Base-by-base conservation (phyloP, 2,113 vertebrate species). In the Procavia capensis region DNA sequence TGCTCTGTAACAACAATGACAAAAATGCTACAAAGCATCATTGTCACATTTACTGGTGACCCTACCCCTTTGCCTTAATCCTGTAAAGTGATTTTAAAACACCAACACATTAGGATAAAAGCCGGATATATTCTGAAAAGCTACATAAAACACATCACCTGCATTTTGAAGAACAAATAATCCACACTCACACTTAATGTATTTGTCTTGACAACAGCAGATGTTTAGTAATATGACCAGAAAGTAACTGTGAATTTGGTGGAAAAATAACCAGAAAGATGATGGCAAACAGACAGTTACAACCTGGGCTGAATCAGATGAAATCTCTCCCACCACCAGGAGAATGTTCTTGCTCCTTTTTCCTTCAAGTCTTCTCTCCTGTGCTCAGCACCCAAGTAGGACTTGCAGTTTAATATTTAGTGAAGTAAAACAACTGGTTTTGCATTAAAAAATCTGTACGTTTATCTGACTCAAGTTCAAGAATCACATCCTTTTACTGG, bases 81-180 rank as follows among this genome's bases (percentile, higher is more conserved):
- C 43, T 85, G 3, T 34, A 85, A 95, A 90, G 72, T 59, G 47
- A 86, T 88, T 92, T 94, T 80, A 78, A 91, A 96, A 91, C 88
- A 72, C 85, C 45, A 81, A 22, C 22, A 50, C 14, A 72, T 39
- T 80, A 34, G 22, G 1, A 84, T 75, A 74, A 91, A 90, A 84
- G 43, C 29, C 2, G 25, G 92, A 68, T 31, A 57, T 57, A 75
- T 89, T 79, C 87, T 75, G 17, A 86, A 95, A 88, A 31, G 9
- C 70, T 75, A 57, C 43, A 57, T 68, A 41, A 94, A 90, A 80
- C 54, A 31, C 81, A 45, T 94, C 94, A 88, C 86, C 88, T 63
- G 91, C 6, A 59, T 70, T 93, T 93, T 50, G 63, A 93, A 79
- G 45, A 83, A 92, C 39, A 96, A 95, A 39, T 34, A 47, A 88